phyloP scores from a whole-genome alignment of 1,140 invertebrate genomes.

The Vollenhovia emeryi region DNA sequence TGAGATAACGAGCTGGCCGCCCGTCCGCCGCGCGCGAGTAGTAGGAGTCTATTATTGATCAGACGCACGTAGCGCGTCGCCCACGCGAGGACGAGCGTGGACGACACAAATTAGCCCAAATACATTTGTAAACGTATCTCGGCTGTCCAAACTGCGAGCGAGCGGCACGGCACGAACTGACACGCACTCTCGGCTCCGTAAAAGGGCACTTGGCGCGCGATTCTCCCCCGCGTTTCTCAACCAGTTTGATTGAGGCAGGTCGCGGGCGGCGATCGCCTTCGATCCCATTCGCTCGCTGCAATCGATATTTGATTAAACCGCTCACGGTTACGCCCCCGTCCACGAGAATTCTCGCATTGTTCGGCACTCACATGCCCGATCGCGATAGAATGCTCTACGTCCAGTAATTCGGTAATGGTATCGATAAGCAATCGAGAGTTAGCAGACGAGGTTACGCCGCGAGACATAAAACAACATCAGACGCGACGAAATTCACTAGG shows the following conservation, averaged over 20 bases:
- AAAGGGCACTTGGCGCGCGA: background rate
- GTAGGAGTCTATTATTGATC: conserved; percentile 43
- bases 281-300: conserved; percentile 52
- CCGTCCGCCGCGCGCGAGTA: conserved; percentile 1
- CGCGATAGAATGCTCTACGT: background rate
- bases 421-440: background rate
- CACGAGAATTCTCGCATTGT: conserved; percentile 61
- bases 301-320: conserved; percentile 70
- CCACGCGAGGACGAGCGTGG: conserved; percentile 22
- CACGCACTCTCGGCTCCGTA: background rate
- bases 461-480: conserved; percentile 5
- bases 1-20: conserved; percentile 5
- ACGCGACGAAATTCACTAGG: conserved; percentile 1
- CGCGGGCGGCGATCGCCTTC: conserved; percentile 39
- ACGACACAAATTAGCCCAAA: conserved; percentile 33
- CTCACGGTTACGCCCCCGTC: conserved; percentile 49
- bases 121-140: background rate
- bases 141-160: background rate
- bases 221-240: background rate
- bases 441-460: background rate
- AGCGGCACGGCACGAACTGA: background rate
- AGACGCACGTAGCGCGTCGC: conserved; percentile 22
- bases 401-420: background rate
- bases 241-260: background rate
- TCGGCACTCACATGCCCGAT: conserved; percentile 14